These are phyloP conservation scores for Larimichthys crocea DNA, from an alignment of 2,113 vertebrate genomes.

Conservation along the genomic window DNA sequence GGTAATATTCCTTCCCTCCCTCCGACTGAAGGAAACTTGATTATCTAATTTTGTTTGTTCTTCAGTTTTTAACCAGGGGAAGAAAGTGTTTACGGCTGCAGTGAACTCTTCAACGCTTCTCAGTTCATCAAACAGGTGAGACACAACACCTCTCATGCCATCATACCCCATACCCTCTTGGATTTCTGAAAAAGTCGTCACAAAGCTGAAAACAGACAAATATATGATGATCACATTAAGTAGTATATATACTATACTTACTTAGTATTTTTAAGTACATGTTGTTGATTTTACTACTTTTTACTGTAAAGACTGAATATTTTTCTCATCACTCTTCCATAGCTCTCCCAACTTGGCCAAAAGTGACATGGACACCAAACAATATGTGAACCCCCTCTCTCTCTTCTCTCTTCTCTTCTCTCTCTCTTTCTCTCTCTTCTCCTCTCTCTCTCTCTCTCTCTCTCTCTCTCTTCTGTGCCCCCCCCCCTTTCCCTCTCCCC, in stretches of 20 bases:
- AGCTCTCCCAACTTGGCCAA: conserved; percentile 95
- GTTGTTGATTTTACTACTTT: too few relatives aligned
- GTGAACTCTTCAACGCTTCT: conserved; percentile 95
- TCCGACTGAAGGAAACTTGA: not conserved
- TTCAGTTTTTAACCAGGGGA: conserved; percentile 92
- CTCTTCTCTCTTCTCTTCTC: too few relatives aligned
- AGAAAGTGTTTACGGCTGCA: conserved; percentile 97
- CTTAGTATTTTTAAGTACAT: too few relatives aligned
- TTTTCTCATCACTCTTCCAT: conserved; percentile 37
- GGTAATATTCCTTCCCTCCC: too few relatives aligned
- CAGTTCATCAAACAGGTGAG: conserved; percentile 97
- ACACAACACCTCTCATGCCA: not conserved
- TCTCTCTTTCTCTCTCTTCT: not conserved
- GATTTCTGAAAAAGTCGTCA: too few relatives aligned
- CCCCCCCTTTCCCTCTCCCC: too few relatives aligned
- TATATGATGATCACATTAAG: too few relatives aligned
- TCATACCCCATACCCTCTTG: too few relatives aligned
- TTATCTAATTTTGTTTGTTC: not conserved
- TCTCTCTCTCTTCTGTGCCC: conserved; percentile 4
- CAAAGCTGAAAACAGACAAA: too few relatives aligned
- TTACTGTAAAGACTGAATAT: not conserved
- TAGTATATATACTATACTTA: too few relatives aligned
- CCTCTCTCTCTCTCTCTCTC: not conserved
- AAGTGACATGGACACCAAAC: conserved; percentile 82
- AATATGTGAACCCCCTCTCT: conserved; percentile 2